These are phyloP conservation scores for Bufo bufo DNA, from an alignment of 2,113 vertebrate species.

Conservation along the genomic window DNA sequence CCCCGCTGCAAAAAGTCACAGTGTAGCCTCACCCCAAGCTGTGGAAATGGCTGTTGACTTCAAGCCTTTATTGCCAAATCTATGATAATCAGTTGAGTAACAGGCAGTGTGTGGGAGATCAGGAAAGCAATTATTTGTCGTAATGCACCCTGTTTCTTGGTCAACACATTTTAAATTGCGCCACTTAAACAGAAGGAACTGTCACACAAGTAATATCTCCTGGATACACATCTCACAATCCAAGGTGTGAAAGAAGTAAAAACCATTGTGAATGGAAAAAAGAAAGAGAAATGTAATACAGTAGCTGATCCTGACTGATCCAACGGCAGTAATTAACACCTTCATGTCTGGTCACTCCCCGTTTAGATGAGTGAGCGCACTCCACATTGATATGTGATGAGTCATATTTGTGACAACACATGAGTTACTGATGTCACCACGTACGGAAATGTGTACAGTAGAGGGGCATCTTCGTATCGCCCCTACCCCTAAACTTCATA, in stretches of 20 bases:
- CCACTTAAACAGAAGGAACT: background rate
- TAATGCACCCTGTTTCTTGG: no score
- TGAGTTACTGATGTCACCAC: no score
- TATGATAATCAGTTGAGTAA: background rate
- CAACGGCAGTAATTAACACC: background rate
- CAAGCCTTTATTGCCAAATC: conserved; percentile 1
- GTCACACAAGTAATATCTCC: background rate
- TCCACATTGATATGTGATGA: no score
- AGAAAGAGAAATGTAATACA: background rate
- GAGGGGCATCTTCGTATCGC: background rate
- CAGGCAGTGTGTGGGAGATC: background rate
- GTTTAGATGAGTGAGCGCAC: no score
- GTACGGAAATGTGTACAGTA: no score
- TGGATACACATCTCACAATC: background rate
- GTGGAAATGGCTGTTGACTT: no score
- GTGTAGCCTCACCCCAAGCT: no score
- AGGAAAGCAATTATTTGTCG: background rate
- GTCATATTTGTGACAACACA: no score
- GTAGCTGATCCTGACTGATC: background rate
- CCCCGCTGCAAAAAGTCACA: no score
- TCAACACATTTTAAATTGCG: background rate
- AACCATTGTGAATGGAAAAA: background rate
- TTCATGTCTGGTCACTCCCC: no score
- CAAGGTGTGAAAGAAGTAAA: background rate
- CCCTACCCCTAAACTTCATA: no score